Percentiles rank a stretch among this genome's conserved stretches.
Evolutionary conservation across 2,113 vertebrate genomes (phyloP).

Genomic region (Austrofundulus limnaeus): DNA sequence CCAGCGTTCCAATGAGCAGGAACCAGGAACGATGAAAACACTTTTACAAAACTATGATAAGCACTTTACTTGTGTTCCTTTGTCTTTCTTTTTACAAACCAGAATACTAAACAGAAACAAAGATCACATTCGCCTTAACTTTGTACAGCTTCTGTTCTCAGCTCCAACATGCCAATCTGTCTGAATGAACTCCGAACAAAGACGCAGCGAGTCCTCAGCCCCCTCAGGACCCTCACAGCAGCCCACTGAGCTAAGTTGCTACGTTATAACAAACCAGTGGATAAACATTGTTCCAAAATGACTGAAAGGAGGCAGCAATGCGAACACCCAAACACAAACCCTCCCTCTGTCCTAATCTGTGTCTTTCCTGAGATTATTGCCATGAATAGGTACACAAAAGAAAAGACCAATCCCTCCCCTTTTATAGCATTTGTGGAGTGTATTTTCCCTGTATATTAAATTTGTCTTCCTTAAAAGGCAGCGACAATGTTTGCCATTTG

Average conservation of each 20-base stretch:
- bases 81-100: not conserved
- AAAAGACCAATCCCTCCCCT: constrained; percentile 65
- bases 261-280: constrained; percentile 53
- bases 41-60: not conserved
- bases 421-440: constrained; percentile 67
- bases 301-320: constrained; percentile 74
- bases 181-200: constrained; percentile 58
- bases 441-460: constrained; percentile 75
- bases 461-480: constrained; percentile 59
- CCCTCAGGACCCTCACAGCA: constrained; percentile 56
- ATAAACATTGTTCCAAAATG: constrained; percentile 72
- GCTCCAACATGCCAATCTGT: constrained; percentile 14
- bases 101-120: not conserved
- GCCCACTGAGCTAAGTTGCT: constrained; percentile 58
- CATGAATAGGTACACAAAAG: constrained; percentile 62
- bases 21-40: too few relatives aligned
- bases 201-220: constrained; percentile 53
- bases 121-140: constrained; percentile 26
- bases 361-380: constrained; percentile 72
- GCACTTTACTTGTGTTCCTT: not conserved
- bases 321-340: constrained; percentile 60
- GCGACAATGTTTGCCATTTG: constrained; percentile 65
- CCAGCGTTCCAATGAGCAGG: too few relatives aligned
- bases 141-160: constrained; percentile 2
- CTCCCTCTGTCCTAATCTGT: constrained; percentile 65